phyloP scores from a whole-genome alignment of 2,797 vertebrate species.

The Peromyscus attwateri region DNA sequence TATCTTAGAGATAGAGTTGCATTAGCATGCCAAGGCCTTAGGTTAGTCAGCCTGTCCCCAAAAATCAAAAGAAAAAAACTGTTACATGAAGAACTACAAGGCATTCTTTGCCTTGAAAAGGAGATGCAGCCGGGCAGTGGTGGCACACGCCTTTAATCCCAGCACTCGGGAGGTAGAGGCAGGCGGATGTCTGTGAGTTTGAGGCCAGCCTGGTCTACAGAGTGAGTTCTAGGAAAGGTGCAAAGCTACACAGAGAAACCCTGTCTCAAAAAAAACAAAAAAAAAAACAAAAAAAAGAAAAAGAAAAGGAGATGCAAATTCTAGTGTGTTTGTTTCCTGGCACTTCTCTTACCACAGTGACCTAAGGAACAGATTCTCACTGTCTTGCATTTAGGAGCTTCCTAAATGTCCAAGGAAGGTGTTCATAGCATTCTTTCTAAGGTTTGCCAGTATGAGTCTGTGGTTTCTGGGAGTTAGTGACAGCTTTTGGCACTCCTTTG shows the following conservation, averaged over 20 bases:
- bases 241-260: no score
- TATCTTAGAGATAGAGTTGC: background rate
- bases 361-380: background rate
- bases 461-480: background rate
- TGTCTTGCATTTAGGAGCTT: background rate
- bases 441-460: background rate
- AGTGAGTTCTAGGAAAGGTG: no score
- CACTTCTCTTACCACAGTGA: background rate
- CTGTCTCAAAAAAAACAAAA: no score
- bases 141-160: no score
- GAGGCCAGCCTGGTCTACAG: no score
- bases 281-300: no score
- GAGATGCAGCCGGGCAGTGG: background rate
- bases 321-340: background rate
- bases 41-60: background rate
- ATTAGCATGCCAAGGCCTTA: background rate
- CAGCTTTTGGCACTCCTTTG: background rate
- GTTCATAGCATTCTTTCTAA: background rate
- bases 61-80: background rate
- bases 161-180: no score
- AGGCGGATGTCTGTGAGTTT: no score
- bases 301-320: background rate
- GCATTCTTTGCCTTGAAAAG: background rate
- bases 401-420: background rate
- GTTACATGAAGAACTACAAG: background rate